phyloP scores from a whole-genome alignment of 2,113 vertebrate genomes.

The Plestiodon gilberti region DNA sequence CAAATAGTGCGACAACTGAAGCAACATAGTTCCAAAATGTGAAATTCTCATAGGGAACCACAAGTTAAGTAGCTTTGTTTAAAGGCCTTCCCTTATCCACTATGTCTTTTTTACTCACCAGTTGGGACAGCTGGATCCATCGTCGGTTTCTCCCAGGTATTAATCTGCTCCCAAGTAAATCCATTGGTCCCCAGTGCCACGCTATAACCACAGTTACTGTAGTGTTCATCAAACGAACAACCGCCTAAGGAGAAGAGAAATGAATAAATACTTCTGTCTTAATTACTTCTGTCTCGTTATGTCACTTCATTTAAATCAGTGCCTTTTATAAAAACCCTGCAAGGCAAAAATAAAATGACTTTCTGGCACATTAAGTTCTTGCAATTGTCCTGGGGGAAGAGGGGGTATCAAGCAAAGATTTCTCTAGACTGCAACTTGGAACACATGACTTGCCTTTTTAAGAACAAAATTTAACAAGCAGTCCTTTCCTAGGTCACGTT shows the following conservation, averaged over 20 bases:
- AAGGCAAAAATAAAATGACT: slow-evolving; percentile 31
- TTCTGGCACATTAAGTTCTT: slow-evolving; percentile 42
- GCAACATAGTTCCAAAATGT: background rate
- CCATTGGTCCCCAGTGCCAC: slow-evolving; percentile 95
- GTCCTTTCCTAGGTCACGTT: slow-evolving; percentile 46
- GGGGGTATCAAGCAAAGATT: slow-evolving; percentile 3
- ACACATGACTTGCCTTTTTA: background rate
- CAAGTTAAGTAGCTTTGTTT: background rate
- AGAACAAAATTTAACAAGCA: background rate
- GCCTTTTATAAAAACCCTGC: slow-evolving; percentile 68
- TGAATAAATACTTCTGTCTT: slow-evolving; percentile 54
- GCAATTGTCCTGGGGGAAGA: slow-evolving; percentile 35
- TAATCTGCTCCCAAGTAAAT: slow-evolving; percentile 97
- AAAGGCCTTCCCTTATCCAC: rapidly evolving
- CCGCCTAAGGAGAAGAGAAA: slow-evolving; percentile 81
- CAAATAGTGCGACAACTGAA: background rate
- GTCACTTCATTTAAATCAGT: slow-evolving; percentile 64
- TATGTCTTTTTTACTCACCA: slow-evolving; percentile 74
- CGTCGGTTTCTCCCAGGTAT: slow-evolving; percentile 95
- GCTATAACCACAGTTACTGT: slow-evolving; percentile 93
- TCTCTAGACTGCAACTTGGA: slow-evolving; percentile 6
- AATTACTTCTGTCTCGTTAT: slow-evolving; percentile 63
- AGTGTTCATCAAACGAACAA: slow-evolving; percentile 94
- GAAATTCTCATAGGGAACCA: background rate
- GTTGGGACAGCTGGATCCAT: slow-evolving; percentile 91